A percentile compares a stretch with the other conserved stretches of the same genome.
Conservation (phyloP, 2,888 invertebrate species). For the Catocala fraxini region DNA sequence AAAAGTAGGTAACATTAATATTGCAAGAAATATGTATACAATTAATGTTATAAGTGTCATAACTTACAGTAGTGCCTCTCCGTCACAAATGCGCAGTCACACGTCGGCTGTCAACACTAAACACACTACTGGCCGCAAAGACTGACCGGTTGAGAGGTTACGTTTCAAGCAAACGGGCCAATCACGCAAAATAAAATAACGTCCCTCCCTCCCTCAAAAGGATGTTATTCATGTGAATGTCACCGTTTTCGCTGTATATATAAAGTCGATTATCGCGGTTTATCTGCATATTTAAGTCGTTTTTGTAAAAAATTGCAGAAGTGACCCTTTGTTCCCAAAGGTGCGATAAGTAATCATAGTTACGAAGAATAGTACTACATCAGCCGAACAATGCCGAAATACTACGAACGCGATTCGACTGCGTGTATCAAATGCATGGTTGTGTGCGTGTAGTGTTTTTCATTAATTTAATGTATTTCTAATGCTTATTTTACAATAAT, state of each 20-base stretch:
- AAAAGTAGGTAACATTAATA: too few species aligned
- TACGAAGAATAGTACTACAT: too few species aligned
- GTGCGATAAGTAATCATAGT: too few species aligned
- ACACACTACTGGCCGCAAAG: slow-evolving; percentile 15
- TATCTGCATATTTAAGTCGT: not conserved
- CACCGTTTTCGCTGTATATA: not conserved
- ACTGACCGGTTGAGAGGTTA: slow-evolving; percentile 16
- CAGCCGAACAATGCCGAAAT: too few species aligned
- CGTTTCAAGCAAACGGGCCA: slow-evolving; percentile 20
- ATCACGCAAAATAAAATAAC: slow-evolving; percentile 14
- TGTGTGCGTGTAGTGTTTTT: too few species aligned
- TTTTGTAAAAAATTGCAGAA: not conserved
- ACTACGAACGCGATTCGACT: too few species aligned
- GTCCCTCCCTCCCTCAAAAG: slow-evolving; percentile 11
- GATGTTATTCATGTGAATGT: slow-evolving; percentile 11
- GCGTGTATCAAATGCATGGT: too few species aligned
- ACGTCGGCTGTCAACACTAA: not conserved
- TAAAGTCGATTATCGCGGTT: not conserved
- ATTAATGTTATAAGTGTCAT: too few species aligned
- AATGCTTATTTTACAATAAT: too few species aligned
- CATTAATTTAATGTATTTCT: too few species aligned
- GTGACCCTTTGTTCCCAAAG: not conserved
- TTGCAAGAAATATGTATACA: too few species aligned
- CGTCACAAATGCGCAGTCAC: not conserved
- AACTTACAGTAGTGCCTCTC: too few species aligned